These are phyloP conservation scores for Urocitellus parryii DNA, from an alignment of 2,113 vertebrate genomes.

Conservation along the genomic window DNA sequence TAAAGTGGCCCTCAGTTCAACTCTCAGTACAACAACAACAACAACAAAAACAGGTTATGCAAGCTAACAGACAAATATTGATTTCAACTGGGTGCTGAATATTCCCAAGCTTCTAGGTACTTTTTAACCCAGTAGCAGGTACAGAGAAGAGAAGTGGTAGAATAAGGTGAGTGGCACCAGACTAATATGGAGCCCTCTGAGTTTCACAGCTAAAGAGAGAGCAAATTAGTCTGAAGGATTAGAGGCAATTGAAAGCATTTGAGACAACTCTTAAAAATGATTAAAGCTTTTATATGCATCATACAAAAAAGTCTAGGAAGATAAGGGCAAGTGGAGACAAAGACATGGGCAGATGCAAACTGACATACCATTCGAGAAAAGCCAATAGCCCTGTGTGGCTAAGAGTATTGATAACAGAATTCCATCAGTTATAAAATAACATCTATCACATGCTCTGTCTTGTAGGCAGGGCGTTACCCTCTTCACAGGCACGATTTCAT, in stretches of 20 bases:
- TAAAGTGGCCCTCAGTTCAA: too few species aligned
- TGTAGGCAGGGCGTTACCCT: not conserved
- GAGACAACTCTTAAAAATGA: not conserved
- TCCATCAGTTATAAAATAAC: constrained; percentile 18
- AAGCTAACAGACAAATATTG: not conserved
- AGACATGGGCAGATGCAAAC: not conserved
- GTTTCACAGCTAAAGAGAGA: not conserved
- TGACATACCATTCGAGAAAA: not conserved
- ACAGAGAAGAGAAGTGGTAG: not conserved
- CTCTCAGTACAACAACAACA: not conserved
- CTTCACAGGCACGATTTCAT: not conserved
- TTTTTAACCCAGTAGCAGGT: not conserved
- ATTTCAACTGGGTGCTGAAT: not conserved
- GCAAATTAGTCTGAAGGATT: not conserved
- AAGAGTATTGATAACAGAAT: not conserved
- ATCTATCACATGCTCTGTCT: not conserved
- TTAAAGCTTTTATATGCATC: constrained; percentile 32
- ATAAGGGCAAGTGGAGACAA: not conserved
- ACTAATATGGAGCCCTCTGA: not conserved
- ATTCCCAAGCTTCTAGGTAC: not conserved
- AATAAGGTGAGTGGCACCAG: not conserved
- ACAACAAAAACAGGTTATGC: not conserved
- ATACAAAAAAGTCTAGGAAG: not conserved
- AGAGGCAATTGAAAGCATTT: not conserved
- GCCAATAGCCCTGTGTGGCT: not conserved